Conservation (phyloP, 2,797 vertebrate species). For the Etheostoma perlongum region DNA sequence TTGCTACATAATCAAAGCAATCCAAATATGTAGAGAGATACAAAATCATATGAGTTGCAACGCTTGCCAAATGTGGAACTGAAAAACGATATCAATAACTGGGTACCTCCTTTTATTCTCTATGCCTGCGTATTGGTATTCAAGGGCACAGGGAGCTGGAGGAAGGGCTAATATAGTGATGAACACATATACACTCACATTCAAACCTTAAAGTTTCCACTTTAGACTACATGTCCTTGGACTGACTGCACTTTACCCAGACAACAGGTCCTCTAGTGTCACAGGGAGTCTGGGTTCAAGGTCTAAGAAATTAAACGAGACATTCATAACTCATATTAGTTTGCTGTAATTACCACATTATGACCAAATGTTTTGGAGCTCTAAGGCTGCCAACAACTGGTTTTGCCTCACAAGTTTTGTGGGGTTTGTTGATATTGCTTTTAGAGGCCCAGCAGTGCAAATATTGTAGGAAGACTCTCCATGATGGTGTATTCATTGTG, state of each 20-base stretch:
- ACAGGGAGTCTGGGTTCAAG: not conserved
- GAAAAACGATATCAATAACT: not conserved
- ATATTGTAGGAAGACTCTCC: conserved; percentile 14
- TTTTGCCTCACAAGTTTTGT: not conserved
- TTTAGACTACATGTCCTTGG: not conserved
- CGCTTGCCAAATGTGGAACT: not conserved
- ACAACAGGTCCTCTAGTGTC: not conserved
- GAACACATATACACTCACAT: not conserved
- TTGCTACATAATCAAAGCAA: not conserved
- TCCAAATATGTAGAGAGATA: not conserved
- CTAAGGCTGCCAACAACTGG: not conserved
- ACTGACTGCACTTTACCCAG: not conserved
- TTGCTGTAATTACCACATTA: not conserved
- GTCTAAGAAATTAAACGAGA: not conserved
- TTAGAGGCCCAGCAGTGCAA: not conserved
- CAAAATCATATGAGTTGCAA: not conserved
- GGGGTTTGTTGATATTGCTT: conserved; percentile 14
- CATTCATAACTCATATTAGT: not conserved
- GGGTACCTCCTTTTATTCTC: not conserved
- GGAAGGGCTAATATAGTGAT: not conserved
- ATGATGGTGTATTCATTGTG: not conserved
- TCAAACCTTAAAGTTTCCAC: not conserved
- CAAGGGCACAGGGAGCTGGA: not conserved
- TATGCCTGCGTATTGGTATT: not conserved
- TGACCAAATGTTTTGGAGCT: conserved; percentile 19